A percentile compares a stretch with the other conserved stretches of the same genome.
Evolutionary conservation across 2,797 vertebrate species (phyloP).

Genomic region (Petrocephalus schoutedeni): DNA sequence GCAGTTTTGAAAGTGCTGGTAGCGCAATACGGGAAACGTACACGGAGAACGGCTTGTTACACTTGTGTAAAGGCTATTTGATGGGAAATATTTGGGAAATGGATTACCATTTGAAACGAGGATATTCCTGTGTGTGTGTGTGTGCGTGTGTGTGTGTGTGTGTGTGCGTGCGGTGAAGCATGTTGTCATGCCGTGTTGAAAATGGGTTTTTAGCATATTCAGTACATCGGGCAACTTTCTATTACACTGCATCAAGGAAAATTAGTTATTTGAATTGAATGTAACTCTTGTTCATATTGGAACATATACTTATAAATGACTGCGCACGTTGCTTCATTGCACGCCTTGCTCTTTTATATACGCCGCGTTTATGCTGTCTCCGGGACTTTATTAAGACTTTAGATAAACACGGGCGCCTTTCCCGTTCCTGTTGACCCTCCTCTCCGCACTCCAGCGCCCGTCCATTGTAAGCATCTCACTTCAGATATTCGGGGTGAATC

Average conservation of each 20-base stretch:
- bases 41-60: background rate
- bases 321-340: background rate
- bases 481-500: slow-evolving; percentile 62
- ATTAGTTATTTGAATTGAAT: slow-evolving; percentile 14
- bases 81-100: background rate
- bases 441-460: slow-evolving; percentile 22
- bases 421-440: slow-evolving; percentile 52
- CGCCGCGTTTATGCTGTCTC: background rate
- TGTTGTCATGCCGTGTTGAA: background rate
- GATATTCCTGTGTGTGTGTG: background rate
- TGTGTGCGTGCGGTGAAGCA: background rate
- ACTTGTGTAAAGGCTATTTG: background rate
- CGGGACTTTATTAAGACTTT: slow-evolving; percentile 62
- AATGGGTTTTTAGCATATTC: background rate
- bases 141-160: too few species aligned
- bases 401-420: slow-evolving; percentile 56
- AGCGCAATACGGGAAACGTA: background rate
- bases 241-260: background rate
- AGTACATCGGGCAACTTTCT: background rate
- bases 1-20: background rate
- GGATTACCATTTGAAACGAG: background rate
- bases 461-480: slow-evolving; percentile 60
- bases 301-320: slow-evolving; percentile 14
- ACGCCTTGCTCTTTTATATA: background rate
- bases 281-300: slow-evolving; percentile 24